Percentiles rank a stretch among this genome's conserved stretches.
Conservation (phyloP, 1,140 invertebrate species). For the Megalopta genalis region DNA sequence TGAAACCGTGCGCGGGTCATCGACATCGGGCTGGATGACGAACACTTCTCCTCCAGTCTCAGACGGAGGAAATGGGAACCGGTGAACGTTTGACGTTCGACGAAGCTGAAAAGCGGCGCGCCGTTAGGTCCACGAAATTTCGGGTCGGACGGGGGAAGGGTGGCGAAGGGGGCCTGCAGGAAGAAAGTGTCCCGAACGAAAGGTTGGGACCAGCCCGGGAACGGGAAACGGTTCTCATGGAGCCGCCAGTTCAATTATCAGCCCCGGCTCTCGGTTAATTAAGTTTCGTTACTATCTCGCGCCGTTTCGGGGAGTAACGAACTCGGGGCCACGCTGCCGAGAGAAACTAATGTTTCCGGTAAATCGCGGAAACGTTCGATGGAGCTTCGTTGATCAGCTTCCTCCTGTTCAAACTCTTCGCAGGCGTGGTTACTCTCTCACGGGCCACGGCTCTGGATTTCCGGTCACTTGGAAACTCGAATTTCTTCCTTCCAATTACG, state of each 20-base stretch:
- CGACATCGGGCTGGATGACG: constrained; percentile 48
- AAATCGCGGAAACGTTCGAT: not conserved
- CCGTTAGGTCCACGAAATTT: not conserved
- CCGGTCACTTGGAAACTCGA: too few species aligned
- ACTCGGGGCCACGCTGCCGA: not conserved
- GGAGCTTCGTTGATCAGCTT: not conserved
- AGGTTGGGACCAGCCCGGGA: not conserved
- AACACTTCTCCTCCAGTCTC: not conserved
- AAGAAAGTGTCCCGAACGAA: constrained; percentile 4
- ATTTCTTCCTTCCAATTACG: too few species aligned
- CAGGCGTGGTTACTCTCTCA: too few species aligned
- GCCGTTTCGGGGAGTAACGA: constrained; percentile 27
- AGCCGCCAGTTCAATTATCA: constrained; percentile 56
- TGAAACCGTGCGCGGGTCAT: constrained; percentile 45
- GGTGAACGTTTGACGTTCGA: constrained; percentile 21
- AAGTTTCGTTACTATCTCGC: constrained; percentile 45
- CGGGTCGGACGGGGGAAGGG: not conserved
- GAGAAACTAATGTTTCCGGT: constrained; percentile 3
- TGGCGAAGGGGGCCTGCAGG: too few species aligned
- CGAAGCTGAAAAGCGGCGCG: constrained; percentile 36
- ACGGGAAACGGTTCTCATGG: constrained; percentile 32
- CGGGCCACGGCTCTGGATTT: too few species aligned
- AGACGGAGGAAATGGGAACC: constrained; percentile 15
- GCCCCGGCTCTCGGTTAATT: constrained; percentile 51
- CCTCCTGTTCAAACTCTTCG: not conserved